Evolutionary conservation across 2,797 vertebrate genomes (phyloP).

Genomic region (Aphelocoma californica): DNA sequence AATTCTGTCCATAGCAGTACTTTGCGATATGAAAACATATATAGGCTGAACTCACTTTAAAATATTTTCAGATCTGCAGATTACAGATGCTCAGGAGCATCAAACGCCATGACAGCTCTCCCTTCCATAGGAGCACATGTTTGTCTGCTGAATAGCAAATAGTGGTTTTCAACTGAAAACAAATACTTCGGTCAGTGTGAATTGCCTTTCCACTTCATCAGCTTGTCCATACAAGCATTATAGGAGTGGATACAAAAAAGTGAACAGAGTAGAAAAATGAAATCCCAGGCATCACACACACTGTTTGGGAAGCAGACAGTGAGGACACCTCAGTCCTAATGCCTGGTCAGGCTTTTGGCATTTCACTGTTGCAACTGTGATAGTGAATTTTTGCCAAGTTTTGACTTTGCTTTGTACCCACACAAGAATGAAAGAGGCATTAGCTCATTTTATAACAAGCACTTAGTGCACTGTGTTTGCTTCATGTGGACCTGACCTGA

Average conservation of each 20-base stretch:
- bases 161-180: background rate
- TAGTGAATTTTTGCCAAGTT: background rate
- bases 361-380: background rate
- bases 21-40: background rate
- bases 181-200: background rate
- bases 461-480: background rate
- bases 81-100: background rate
- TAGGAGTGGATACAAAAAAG: background rate
- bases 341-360: background rate
- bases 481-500: background rate
- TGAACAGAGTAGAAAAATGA: background rate
- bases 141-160: background rate
- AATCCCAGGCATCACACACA: background rate
- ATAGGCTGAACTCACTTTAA: background rate
- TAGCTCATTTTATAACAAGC: background rate
- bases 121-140: accelerated
- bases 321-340: background rate
- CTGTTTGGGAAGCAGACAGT: background rate
- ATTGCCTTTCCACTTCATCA: background rate
- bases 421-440: background rate
- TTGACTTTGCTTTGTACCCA: background rate
- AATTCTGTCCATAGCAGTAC: background rate
- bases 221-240: background rate
- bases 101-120: background rate
- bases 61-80: background rate